Percentiles rank a stretch among this genome's conserved stretches.
Conservation (phyloP, 92 coral and sea anemone species). For the Parazoanthus darwini region DNA sequence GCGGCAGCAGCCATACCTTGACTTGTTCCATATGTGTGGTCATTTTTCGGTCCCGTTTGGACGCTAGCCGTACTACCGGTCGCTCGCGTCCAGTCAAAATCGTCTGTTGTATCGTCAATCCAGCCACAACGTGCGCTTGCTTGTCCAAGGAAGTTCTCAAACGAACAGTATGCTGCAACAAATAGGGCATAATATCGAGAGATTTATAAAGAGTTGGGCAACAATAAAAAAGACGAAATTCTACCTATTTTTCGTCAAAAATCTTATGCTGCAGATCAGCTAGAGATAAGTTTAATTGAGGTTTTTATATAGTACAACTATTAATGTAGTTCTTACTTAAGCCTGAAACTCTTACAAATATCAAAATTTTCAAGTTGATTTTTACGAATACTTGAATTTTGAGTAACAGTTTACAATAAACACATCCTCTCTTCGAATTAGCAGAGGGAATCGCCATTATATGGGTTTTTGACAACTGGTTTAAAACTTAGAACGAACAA, state of each 20-base stretch:
- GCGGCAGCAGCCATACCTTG: slow-evolving; percentile 56
- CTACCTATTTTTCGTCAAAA: not conserved
- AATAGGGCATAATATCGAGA: not conserved
- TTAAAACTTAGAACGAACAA: too few species aligned
- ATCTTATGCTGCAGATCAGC: not conserved
- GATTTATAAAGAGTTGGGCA: too few species aligned
- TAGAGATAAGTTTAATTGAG: not conserved
- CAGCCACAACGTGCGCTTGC: slow-evolving; percentile 66
- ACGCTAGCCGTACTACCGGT: slow-evolving; percentile 76
- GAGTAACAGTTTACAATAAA: too few species aligned
- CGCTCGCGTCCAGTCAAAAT: slow-evolving; percentile 79
- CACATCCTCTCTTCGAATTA: too few species aligned
- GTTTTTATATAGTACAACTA: not conserved
- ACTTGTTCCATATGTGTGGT: slow-evolving; percentile 87
- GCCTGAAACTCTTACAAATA: too few species aligned
- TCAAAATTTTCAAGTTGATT: too few species aligned
- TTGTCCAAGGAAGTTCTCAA: slow-evolving; percentile 71
- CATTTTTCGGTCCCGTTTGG: slow-evolving; percentile 79
- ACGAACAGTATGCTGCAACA: slow-evolving; percentile 73
- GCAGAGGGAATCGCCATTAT: too few species aligned
- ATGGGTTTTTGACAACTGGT: too few species aligned
- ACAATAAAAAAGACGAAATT: not conserved
- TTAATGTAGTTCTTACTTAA: too few species aligned
- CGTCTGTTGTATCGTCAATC: slow-evolving; percentile 61
- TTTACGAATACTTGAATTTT: too few species aligned